phyloP scores from a whole-genome alignment of 1,140 invertebrate genomes.

The Pogonomyrmex californicus region DNA sequence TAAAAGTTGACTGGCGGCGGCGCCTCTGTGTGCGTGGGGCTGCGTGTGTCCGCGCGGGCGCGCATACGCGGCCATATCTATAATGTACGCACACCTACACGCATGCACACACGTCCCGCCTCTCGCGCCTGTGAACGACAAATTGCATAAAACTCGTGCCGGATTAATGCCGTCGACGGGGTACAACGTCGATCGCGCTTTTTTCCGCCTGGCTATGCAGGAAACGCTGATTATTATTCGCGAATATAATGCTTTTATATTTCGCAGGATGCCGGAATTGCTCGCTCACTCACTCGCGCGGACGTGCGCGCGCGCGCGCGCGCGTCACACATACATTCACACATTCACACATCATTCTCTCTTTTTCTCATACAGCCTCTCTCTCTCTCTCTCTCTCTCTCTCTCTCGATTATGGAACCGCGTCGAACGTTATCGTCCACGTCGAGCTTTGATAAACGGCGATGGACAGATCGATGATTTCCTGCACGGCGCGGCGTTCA shows the following conservation, averaged over 20 bases:
- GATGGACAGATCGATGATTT: slow-evolving; percentile 62
- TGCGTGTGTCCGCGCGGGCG: slow-evolving; percentile 66
- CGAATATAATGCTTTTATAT: slow-evolving; percentile 66
- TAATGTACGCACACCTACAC: slow-evolving; percentile 27
- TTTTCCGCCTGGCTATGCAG: slow-evolving; percentile 69
- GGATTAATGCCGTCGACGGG: slow-evolving; percentile 76
- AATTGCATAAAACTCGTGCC: slow-evolving; percentile 77
- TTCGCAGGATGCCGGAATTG: slow-evolving; percentile 64
- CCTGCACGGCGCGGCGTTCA: not conserved
- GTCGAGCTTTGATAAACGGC: slow-evolving; percentile 60
- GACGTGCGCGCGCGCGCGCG: not conserved
- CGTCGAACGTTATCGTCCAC: slow-evolving; percentile 46
- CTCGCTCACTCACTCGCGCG: slow-evolving; percentile 10
- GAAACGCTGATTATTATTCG: slow-evolving; percentile 68
- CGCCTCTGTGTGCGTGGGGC: slow-evolving; percentile 67
- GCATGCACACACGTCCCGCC: not conserved
- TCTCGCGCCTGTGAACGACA: slow-evolving; percentile 70
- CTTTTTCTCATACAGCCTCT: no score
- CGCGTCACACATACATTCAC: not conserved
- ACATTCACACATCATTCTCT: no score
- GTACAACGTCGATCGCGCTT: slow-evolving; percentile 75
- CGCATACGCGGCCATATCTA: slow-evolving; percentile 48
- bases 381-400: no score
- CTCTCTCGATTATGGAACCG: slow-evolving; percentile 51
- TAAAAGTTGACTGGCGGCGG: slow-evolving; percentile 77